Conservation (phyloP, 1,140 invertebrate genomes). For the Aleiodes sp. region DNA sequence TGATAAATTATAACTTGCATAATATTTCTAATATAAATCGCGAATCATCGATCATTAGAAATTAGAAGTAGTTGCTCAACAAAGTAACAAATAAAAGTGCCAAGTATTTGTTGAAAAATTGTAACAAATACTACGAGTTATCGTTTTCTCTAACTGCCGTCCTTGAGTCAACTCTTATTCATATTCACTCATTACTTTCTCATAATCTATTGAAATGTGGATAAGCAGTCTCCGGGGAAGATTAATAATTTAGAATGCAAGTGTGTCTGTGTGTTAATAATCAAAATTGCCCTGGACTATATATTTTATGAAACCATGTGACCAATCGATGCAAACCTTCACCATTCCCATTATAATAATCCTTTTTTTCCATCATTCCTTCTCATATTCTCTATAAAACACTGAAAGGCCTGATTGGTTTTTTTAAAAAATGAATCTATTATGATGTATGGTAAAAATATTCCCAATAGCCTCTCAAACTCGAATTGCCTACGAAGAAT, state of each 20-base stretch:
- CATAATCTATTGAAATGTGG: not conserved
- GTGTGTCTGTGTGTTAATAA: not conserved
- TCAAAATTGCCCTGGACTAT: not conserved
- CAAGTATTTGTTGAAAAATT: constrained; percentile 10
- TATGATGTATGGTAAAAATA: not conserved
- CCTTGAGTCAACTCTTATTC: constrained; percentile 15
- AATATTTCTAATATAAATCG: constrained; percentile 1
- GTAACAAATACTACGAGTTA: not conserved
- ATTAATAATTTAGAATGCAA: not conserved
- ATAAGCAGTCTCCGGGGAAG: not conserved
- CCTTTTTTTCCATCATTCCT: not conserved
- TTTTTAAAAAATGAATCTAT: no score
- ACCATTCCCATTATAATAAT: not conserved
- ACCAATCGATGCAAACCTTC: not conserved
- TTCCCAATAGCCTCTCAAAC: constrained; percentile 18
- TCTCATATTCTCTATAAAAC: no score
- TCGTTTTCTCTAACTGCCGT: constrained; percentile 8
- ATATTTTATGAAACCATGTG: not conserved
- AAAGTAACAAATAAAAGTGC: constrained; percentile 21
- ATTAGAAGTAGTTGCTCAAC: constrained; percentile 27
- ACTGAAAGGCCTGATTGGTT: no score
- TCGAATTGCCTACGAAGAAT: constrained; percentile 25
- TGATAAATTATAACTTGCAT: constrained; percentile 3
- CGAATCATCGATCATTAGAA: not conserved
- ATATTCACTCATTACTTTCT: not conserved